phyloP scores from a whole-genome alignment of 2,113 vertebrate species.

The Lamprotornis superbus region DNA sequence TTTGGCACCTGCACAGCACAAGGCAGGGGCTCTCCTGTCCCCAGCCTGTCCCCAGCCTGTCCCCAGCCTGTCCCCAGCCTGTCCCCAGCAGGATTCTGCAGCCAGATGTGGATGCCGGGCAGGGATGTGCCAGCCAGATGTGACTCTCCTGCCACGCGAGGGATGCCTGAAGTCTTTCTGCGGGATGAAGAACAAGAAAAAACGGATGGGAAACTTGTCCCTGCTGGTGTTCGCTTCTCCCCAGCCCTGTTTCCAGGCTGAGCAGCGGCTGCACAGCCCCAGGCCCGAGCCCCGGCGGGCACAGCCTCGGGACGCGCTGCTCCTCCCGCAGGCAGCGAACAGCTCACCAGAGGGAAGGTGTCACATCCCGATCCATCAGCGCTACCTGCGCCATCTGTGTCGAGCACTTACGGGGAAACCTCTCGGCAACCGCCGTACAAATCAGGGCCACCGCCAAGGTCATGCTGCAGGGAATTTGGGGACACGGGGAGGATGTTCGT shows the following conservation, averaged over 20 bases:
- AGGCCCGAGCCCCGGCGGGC: background rate
- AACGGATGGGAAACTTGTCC: fast-evolving
- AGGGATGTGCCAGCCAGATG: background rate
- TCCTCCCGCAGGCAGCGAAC: constrained; percentile 18
- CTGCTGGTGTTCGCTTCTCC: background rate
- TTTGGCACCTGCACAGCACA: background rate
- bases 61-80: background rate
- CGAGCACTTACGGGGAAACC: constrained; percentile 78
- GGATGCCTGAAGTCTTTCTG: background rate
- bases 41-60: fast-evolving
- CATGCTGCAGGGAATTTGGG: constrained; percentile 77
- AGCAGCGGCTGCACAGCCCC: background rate
- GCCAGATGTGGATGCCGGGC: background rate
- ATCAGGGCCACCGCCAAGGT: constrained; percentile 88
- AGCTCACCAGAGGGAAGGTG: constrained; percentile 69
- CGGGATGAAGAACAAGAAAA: fast-evolving
- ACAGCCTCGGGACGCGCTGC: background rate
- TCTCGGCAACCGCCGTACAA: constrained; percentile 87
- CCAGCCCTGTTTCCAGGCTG: background rate
- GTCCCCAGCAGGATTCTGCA: fast-evolving
- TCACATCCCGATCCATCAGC: constrained; percentile 73
- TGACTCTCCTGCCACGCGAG: fast-evolving
- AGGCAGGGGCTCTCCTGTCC: background rate
- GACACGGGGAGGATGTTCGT: constrained; percentile 84
- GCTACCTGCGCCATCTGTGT: constrained; percentile 88